phyloP scores from a whole-genome alignment of 1,140 invertebrate genomes.

The Himalopsyche phryganea region DNA sequence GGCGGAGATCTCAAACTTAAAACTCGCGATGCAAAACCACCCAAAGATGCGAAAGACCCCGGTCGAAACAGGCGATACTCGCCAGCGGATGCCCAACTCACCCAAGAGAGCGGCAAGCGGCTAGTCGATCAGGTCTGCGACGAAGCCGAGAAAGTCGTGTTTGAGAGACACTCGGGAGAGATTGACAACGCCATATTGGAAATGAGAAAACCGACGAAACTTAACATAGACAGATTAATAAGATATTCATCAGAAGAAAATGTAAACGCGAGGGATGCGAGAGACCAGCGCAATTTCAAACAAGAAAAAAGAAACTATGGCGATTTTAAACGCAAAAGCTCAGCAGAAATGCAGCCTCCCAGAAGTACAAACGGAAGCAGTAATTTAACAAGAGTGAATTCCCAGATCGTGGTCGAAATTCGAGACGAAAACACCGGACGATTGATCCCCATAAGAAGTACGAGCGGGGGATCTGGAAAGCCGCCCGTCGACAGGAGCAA shows the following conservation, averaged over 20 bases:
- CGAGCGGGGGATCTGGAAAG: not conserved
- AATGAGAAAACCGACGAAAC: not conserved
- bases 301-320: constrained; percentile 1
- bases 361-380: not conserved
- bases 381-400: not conserved
- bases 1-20: not conserved
- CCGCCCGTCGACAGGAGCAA: constrained; percentile 18
- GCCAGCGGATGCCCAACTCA: constrained; percentile 18
- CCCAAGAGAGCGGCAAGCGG: constrained; percentile 16
- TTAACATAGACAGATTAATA: constrained; percentile 7
- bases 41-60: not conserved
- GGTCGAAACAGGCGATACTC: constrained; percentile 4
- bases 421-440: constrained; percentile 28
- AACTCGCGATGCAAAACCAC: not conserved
- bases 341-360: constrained; percentile 1
- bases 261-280: constrained; percentile 1
- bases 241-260: constrained; percentile 19
- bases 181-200: not conserved
- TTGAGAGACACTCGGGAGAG: constrained; percentile 30
- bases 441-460: constrained; percentile 23
- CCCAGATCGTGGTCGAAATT: constrained; percentile 32
- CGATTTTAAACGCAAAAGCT: no score
- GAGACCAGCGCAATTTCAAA: not conserved
- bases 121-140: constrained; percentile 42
- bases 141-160: constrained; percentile 47